Conservation (phyloP, 2,113 vertebrate species). For the Puma concolor region DNA sequence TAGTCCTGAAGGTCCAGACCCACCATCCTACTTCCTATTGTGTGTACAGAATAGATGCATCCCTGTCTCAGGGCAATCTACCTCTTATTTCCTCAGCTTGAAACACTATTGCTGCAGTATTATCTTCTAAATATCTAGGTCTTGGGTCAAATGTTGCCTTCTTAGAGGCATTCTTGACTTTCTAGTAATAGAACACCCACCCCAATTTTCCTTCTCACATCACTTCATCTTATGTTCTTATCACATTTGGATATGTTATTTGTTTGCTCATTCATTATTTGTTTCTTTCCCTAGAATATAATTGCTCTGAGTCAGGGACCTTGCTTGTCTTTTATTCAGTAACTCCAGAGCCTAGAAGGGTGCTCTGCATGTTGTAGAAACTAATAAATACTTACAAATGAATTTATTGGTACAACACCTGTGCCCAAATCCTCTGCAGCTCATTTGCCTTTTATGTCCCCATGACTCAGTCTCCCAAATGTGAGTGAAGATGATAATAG, state of each 20-base stretch:
- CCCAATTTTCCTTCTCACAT: background rate
- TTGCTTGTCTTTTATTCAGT: background rate
- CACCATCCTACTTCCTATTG: no score
- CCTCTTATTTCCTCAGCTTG: background rate
- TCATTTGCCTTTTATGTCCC: background rate
- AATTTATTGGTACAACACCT: background rate
- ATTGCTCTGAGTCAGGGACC: background rate
- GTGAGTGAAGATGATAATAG: background rate
- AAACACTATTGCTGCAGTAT: background rate
- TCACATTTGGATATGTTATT: background rate
- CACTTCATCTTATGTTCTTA: background rate
- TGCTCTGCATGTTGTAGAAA: background rate
- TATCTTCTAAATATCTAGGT: background rate
- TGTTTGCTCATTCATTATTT: background rate
- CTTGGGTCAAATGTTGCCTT: background rate
- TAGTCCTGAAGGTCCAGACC: fast-evolving
- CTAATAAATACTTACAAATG: background rate
- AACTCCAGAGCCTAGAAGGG: background rate
- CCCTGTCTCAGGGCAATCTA: background rate
- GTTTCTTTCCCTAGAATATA: background rate
- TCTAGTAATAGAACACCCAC: fast-evolving
- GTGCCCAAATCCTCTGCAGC: background rate
- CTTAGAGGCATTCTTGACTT: background rate
- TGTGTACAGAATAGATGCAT: background rate
- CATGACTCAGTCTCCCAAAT: background rate